Evolutionary conservation across 2,888 invertebrate species (phyloP).

Genomic region (Scaptomyza tumidula): DNA sequence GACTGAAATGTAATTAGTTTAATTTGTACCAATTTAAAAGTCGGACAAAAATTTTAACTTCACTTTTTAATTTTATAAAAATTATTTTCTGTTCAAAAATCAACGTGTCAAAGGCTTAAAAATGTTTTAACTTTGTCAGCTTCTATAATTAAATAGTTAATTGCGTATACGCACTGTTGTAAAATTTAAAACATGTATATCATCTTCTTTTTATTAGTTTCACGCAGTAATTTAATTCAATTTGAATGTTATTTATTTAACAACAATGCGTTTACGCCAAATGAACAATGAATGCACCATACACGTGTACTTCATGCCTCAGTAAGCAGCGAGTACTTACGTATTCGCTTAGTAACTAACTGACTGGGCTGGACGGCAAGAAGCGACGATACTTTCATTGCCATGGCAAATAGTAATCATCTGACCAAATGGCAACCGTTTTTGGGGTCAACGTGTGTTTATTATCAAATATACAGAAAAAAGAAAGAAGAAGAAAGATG

Average conservation of each 20-base stretch:
- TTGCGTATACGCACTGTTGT: conserved; percentile 1
- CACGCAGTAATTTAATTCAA: conserved; percentile 41
- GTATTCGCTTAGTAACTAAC: conserved; percentile 10
- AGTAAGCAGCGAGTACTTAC: not conserved
- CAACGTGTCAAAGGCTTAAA: not conserved
- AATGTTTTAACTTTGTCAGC: not conserved
- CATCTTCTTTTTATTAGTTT: conserved; percentile 15
- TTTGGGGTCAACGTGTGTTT: conserved; percentile 60
- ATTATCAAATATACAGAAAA: conserved; percentile 60
- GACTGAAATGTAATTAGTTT: not conserved
- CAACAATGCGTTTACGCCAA: conserved; percentile 22
- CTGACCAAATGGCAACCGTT: conserved; percentile 46
- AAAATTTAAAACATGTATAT: not conserved
- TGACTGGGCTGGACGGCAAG: not conserved
- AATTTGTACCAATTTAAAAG: too few relatives aligned
- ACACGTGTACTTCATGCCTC: too few relatives aligned
- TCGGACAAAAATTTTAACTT: too few relatives aligned
- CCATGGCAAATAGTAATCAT: conserved; percentile 44
- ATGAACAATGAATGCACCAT: conserved; percentile 31
- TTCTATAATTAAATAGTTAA: conserved; percentile 5
- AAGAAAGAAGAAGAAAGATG: conserved; percentile 7
- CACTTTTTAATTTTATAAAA: too few relatives aligned
- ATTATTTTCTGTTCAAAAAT: too few relatives aligned
- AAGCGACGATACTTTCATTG: conserved; percentile 4
- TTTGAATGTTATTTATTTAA: conserved; percentile 36